A percentile compares a stretch with the other conserved stretches of the same genome.
Evolutionary conservation across 2,888 invertebrate species (phyloP).

Genomic region (Acleris laterana): DNA sequence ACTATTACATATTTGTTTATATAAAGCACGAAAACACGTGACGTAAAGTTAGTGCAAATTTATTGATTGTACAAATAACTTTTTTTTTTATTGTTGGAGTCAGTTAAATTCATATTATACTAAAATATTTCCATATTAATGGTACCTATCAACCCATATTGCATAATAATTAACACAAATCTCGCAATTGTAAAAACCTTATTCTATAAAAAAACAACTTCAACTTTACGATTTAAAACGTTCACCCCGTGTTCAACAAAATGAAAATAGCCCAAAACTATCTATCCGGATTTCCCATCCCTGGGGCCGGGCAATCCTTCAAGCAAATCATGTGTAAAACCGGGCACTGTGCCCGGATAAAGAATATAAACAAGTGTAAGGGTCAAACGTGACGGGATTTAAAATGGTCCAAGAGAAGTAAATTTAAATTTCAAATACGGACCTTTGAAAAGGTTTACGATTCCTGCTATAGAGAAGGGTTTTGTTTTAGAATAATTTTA

Average conservation of each 20-base stretch:
- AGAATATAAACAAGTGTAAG: conserved; percentile 34
- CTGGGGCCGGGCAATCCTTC: conserved; percentile 15
- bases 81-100: too few relatives aligned
- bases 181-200: too few relatives aligned
- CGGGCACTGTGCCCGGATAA: conserved; percentile 12
- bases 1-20: too few relatives aligned
- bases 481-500: conserved; percentile 8
- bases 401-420: conserved; percentile 11
- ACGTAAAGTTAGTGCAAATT: too few relatives aligned
- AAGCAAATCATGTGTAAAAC: conserved; percentile 36
- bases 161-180: too few relatives aligned
- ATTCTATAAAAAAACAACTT: too few relatives aligned
- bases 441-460: conserved; percentile 25
- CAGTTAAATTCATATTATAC: too few relatives aligned
- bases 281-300: conserved; percentile 2
- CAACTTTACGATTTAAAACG: too few relatives aligned
- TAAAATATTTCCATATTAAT: too few relatives aligned
- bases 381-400: conserved; percentile 32
- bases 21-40: too few relatives aligned
- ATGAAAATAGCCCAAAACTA: conserved; percentile 1
- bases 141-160: too few relatives aligned
- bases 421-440: conserved; percentile 32
- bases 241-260: neutral
- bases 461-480: conserved; percentile 5
- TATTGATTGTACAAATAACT: too few relatives aligned